These are phyloP conservation scores for Tolypeutes matacus DNA, from an alignment of 2,797 vertebrate species.

Conservation along the genomic window DNA sequence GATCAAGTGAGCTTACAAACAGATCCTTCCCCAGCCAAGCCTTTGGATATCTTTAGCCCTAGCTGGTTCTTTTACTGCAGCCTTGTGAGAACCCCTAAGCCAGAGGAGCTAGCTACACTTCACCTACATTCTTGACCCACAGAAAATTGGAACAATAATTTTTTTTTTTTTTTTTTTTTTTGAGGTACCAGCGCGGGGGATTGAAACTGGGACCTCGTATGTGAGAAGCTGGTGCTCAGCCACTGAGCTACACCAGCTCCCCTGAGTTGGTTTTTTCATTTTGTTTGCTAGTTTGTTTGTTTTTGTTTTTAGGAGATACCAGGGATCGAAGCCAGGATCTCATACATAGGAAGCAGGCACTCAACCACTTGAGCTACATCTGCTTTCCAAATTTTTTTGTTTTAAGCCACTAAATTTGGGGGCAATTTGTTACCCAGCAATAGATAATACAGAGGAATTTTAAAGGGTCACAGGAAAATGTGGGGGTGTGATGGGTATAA, in stretches of 20 bases:
- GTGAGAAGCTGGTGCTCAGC: too few relatives aligned
- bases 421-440: background rate
- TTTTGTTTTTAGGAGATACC: too few relatives aligned
- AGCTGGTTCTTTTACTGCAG: background rate
- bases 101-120: background rate
- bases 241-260: too few relatives aligned
- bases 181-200: too few relatives aligned
- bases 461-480: background rate
- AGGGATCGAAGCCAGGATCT: too few relatives aligned
- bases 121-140: background rate
- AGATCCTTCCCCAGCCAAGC: background rate
- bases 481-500: background rate
- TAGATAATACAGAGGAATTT: background rate
- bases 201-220: too few relatives aligned
- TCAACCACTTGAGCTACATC: too few relatives aligned
- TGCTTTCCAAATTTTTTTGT: background rate
- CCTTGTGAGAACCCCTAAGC: background rate
- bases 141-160: background rate
- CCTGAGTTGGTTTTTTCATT: too few relatives aligned
- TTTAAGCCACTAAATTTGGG: background rate
- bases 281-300: too few relatives aligned
- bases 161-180: too few relatives aligned
- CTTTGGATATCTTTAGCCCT: background rate
- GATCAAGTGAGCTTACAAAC: background rate
- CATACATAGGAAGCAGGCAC: too few relatives aligned